Evolutionary conservation across 2,113 vertebrate species (phyloP), one percentile per base, ranked within the genome.

Genomic region (Ivindomyrus marchei): DNA sequence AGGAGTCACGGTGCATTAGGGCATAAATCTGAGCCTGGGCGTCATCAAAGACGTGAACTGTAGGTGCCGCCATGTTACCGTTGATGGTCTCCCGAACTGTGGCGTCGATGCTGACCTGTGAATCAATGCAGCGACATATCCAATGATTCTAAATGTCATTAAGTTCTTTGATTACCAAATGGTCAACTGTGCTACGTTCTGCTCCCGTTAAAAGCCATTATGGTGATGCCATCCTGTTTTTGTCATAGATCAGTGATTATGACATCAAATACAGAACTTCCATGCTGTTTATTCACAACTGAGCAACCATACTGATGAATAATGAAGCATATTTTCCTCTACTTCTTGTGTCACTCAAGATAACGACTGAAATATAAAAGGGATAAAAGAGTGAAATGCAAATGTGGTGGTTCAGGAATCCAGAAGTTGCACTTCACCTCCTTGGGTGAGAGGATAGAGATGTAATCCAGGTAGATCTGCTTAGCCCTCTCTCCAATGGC

Each of bases 101-200:
- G n/a, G 74, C 92, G 56, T 91, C 90, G 2, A 91, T 91, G 91
- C 91, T 92, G 53, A 92, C 89, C 91, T 92, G 89, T 58, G 47
- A 8, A 90, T 53, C 24, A 15, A 88, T 39, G 85, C 4, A 52
- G 21, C 11, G 15, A 45, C 39, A 19, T 45, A 7, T 19, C 24
- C 83, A 46, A 13, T n/a, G 17, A 85, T 85, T 45, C 17, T 24
- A 24, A 45, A n/a, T 21, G 36, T 24, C 39, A 85, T 46, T 85
- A 85, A 85, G 19, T 47, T 46, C 45, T 36, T 87, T 87, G n/a
- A 31, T 17, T 31, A 53, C 7, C 9, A n/a, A 47, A 45, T 47
- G 24, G 83, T 46, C 17, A 85, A 39, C 24, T 85, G 39, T 47
- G 83, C 83, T 85, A 85, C 24, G n/a, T 85, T 47, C 45, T 47